Conservation (phyloP, 2,888 invertebrate genomes). For the Anthophora plumipes region DNA sequence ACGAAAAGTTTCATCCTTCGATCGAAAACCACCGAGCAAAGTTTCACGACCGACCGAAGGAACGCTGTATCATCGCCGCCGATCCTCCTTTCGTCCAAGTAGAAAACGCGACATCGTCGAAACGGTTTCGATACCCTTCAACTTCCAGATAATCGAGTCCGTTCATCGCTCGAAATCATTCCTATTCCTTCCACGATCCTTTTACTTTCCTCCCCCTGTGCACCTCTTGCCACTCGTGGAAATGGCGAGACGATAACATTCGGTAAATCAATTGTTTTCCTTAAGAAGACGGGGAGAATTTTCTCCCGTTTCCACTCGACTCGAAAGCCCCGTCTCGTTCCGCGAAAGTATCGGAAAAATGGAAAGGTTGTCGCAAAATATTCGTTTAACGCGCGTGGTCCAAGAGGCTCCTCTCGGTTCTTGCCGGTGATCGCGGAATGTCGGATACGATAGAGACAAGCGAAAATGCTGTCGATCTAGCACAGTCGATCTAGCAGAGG, state of each 20-base stretch:
- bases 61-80: too few relatives aligned
- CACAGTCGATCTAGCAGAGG: neutral
- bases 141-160: neutral
- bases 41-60: constrained; percentile 41
- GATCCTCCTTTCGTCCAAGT: constrained; percentile 16
- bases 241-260: neutral
- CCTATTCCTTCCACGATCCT: too few relatives aligned
- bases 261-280: too few relatives aligned
- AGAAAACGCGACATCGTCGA: neutral
- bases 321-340: neutral
- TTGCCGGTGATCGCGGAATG: too few relatives aligned
- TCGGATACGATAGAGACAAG: too few relatives aligned
- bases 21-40: constrained; percentile 60
- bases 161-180: neutral
- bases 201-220: too few relatives aligned
- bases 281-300: neutral
- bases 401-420: too few relatives aligned
- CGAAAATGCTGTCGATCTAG: too few relatives aligned
- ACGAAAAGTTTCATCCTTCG: constrained; percentile 65
- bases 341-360: constrained; percentile 1
- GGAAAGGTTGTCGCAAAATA: neutral
- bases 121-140: neutral
- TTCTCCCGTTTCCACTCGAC: neutral
- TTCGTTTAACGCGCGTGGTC: neutral
- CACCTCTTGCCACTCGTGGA: neutral